Base-by-base conservation (phyloP, 2,888 invertebrate species). In the Adelognathus sp. region DNA sequence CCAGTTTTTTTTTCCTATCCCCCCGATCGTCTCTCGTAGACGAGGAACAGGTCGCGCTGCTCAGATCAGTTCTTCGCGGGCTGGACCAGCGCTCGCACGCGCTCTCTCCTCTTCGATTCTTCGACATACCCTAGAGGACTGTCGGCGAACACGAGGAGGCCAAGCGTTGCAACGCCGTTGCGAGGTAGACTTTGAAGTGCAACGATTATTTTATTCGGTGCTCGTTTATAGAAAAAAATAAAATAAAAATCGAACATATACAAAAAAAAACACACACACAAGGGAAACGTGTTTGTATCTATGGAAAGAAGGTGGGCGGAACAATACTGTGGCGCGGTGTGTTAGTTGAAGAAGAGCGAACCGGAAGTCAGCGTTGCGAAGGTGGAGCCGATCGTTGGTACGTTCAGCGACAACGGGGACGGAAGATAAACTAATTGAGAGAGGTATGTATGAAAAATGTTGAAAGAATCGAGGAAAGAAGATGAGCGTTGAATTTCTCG, bases 61-160 rank as follows among this genome's bases (percentile, higher is more conserved):
- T 80, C 76, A 52, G 73, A 80, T 84, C 86, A 88, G 88, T 89
- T 86, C 86, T 83, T 86, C 84, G 86, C 87, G 88, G 83, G 86
- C 87, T 84, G 86, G 82, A 85, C 83, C 81, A 85, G 82, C 83
- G 86, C 84, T 86, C 86, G 87, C 85, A 87, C 83, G 83, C 84
- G 84, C 60, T 50, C 50, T 50, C 58, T 74, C 58, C 66, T 54
- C 18, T 27, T 39, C 50, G 50, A 24, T 58, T 54, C 39, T 29
- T 54, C 60, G 60, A 50, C 58, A 27, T 36, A 46, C 11, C 33
- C 11, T 46, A 54, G 54, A 67, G 36, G 52, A 36, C 33, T 52
- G 27, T 54, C 54, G 54, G 29, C 29, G 21, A 66, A 41, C 67
- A 67, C 67, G 67, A 36, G 67, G 64, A 24, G 50, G 21, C 24